Conservation (phyloP, 2,113 vertebrate genomes). For the Parus major region DNA sequence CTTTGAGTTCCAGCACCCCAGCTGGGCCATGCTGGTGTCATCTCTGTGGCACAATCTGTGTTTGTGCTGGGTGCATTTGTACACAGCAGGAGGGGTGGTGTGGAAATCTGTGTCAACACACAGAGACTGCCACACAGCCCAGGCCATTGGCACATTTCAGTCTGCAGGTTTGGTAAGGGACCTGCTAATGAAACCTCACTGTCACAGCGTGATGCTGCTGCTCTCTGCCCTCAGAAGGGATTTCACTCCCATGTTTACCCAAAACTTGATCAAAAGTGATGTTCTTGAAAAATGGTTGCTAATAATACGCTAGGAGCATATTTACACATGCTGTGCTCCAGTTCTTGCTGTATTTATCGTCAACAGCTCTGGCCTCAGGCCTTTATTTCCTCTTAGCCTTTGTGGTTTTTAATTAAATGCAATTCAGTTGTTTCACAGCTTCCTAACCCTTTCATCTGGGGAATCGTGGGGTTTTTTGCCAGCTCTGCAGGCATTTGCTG, state of each 20-base stretch:
- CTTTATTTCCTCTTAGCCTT: not conserved
- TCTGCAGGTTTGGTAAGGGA: not conserved
- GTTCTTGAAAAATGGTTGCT: not conserved
- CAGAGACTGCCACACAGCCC: not conserved
- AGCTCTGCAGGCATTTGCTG: not conserved
- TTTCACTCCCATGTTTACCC: not conserved
- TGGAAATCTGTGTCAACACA: not conserved
- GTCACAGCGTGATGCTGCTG: not conserved
- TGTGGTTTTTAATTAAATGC: slow-evolving; percentile 17
- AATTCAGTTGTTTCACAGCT: not conserved
- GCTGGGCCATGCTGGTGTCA: not conserved
- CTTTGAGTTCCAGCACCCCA: not conserved
- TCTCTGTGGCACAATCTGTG: not conserved
- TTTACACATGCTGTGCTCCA: not conserved
- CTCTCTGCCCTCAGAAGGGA: not conserved
- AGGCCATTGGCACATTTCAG: rapidly evolving
- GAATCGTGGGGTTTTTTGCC: not conserved
- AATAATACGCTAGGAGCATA: rapidly evolving
- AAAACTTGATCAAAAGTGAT: not conserved
- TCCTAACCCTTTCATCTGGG: not conserved
- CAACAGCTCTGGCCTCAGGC: not conserved
- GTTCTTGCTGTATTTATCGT: not conserved
- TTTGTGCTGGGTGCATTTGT: not conserved
- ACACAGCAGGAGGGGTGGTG: not conserved
- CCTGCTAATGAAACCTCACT: not conserved